Percentiles rank a stretch among this genome's conserved stretches.
phyloP scores from a whole-genome alignment of 1,140 invertebrate species.

The Ceratosolen fusciceps region DNA sequence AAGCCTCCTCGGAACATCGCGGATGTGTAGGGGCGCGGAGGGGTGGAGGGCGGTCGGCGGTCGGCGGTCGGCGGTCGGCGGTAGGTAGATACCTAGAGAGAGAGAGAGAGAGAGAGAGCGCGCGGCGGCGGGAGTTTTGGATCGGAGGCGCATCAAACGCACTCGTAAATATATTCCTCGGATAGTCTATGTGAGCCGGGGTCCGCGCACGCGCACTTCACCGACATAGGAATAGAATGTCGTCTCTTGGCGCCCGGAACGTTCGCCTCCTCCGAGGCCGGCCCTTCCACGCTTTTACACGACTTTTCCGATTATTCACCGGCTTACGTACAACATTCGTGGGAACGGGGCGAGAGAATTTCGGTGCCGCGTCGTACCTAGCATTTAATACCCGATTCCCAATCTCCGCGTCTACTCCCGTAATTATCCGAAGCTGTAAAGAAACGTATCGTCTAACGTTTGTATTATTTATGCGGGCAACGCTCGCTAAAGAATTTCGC shows the following conservation, averaged over 20 bases:
- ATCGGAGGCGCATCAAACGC: conserved; percentile 39
- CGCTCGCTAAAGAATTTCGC: no score
- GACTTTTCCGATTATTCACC: neutral
- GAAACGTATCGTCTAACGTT: no score
- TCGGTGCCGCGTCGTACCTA: no score
- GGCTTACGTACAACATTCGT: neutral
- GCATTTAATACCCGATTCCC: no score
- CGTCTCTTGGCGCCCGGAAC: neutral
- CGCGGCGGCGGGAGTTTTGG: neutral
- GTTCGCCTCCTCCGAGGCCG: no score
- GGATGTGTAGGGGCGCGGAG: neutral
- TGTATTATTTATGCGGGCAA: no score
- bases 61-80: no score
- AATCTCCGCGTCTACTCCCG: no score
- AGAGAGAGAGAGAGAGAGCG: no score
- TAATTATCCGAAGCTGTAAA: no score
- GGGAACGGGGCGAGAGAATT: neutral
- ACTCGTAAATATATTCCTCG: conserved; percentile 38
- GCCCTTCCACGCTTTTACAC: neutral
- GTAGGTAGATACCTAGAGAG: no score
- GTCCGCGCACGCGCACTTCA: conserved; percentile 10
- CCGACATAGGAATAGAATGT: conserved; percentile 10
- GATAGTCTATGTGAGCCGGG: neutral
- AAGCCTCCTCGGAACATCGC: conserved; percentile 23
- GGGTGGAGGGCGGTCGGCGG: neutral